Conservation (phyloP, 2,797 vertebrate genomes). For the Melanotaenia pygmaea region DNA sequence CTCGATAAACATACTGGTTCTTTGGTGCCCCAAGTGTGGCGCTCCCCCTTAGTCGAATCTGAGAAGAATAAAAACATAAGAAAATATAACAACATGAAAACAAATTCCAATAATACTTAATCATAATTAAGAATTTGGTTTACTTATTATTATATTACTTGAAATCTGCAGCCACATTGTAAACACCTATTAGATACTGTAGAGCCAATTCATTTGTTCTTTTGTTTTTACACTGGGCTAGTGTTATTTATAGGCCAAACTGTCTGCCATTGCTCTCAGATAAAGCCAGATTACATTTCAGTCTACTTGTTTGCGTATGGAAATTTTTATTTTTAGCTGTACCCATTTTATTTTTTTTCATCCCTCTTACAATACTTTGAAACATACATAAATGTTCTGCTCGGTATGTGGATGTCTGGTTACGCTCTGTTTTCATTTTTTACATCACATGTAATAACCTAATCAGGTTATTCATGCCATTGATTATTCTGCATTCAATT, state of each 20-base stretch:
- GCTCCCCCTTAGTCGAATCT: slow-evolving; percentile 76
- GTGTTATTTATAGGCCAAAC: slow-evolving; percentile 6
- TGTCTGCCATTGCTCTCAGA: not conserved
- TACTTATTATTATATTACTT: not conserved
- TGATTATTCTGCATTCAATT: not conserved
- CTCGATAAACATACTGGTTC: slow-evolving; percentile 79
- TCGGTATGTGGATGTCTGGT: not conserved
- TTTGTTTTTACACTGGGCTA: not conserved
- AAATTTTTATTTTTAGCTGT: not conserved
- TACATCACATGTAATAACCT: not conserved
- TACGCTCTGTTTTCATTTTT: not conserved
- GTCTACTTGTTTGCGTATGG: slow-evolving; percentile 3
- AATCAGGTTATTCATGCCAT: not conserved
- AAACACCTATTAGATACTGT: not conserved
- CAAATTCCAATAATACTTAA: not conserved
- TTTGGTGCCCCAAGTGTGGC: slow-evolving; percentile 76
- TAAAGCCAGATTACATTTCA: not conserved
- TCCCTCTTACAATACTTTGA: not conserved
- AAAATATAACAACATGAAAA: slow-evolving; percentile 3
- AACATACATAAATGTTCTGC: not conserved
- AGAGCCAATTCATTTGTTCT: not conserved
- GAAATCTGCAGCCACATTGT: not conserved
- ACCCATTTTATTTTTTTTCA: not conserved
- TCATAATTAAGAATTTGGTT: not conserved
- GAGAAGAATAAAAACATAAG: not conserved